These are phyloP conservation scores for Tenrec ecaudatus DNA, from an alignment of 2,113 vertebrate genomes.

Conservation along the genomic window DNA sequence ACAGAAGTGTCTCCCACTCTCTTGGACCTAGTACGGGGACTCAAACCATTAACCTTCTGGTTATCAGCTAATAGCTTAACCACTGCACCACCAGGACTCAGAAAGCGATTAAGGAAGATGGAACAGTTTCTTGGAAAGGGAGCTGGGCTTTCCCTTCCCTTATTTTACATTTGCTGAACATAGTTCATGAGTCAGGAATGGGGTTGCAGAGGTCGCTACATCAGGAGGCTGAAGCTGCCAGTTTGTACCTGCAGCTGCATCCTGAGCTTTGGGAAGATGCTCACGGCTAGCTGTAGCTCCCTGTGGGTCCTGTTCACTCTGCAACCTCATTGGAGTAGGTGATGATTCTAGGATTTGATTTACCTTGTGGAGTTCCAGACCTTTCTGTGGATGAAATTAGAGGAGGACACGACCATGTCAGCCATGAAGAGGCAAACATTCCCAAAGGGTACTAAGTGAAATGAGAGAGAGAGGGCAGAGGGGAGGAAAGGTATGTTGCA, in stretches of 20 bases:
- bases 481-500: too few relatives aligned
- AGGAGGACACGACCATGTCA: background rate
- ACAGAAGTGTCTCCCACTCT: background rate
- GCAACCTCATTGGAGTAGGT: background rate
- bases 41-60: background rate
- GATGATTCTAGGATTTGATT: background rate
- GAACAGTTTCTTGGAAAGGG: background rate
- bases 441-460: background rate
- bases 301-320: background rate
- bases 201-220: background rate
- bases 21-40: background rate
- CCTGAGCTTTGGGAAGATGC: background rate
- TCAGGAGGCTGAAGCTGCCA: background rate
- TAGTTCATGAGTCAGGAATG: background rate
- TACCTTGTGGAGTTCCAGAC: background rate
- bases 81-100: background rate
- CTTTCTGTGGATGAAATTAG: background rate
- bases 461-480: too few relatives aligned
- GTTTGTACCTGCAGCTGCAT: accelerated
- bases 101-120: background rate
- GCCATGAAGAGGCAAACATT: background rate
- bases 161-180: background rate
- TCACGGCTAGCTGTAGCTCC: accelerated
- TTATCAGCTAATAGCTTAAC: background rate
- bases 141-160: background rate